A percentile compares a stretch with the other conserved stretches of the same genome.
phyloP scores from a whole-genome alignment of 2,113 vertebrate species.

The Helogale parvula region DNA sequence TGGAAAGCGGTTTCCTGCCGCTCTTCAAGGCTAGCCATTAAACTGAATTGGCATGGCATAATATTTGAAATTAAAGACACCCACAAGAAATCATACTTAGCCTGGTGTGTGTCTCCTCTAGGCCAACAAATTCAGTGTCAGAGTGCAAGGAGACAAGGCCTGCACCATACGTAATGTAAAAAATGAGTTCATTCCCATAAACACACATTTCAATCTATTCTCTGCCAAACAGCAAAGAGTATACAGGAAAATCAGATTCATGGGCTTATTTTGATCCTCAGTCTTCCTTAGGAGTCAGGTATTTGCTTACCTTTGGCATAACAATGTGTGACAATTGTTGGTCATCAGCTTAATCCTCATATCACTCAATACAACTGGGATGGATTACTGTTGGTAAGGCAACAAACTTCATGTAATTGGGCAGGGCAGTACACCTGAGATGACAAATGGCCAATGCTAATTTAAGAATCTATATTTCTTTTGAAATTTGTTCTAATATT shows the following conservation, averaged over 20 bases:
- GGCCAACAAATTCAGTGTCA: neutral
- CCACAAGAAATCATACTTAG: neutral
- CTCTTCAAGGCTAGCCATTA: neutral
- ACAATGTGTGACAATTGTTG: neutral
- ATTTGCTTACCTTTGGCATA: slow-evolving; percentile 7
- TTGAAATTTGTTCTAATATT: slow-evolving; percentile 23
- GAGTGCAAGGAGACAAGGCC: neutral
- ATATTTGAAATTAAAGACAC: slow-evolving; percentile 37
- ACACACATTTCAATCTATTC: neutral
- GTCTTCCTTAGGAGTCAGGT: neutral
- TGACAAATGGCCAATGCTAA: neutral
- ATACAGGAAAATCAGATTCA: neutral
- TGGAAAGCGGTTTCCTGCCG: neutral
- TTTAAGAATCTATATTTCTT: neutral
- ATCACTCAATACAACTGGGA: neutral
- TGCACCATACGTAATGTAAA: neutral
- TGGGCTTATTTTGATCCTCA: neutral
- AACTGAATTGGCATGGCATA: neutral
- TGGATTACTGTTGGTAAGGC: neutral
- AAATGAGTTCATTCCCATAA: neutral
- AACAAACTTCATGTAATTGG: neutral
- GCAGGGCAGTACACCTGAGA: neutral
- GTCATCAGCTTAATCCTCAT: neutral
- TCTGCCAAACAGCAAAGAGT: neutral
- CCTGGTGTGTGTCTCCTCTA: neutral